Conservation (phyloP, 2,113 vertebrate species). For the Pygoscelis antarcticus region DNA sequence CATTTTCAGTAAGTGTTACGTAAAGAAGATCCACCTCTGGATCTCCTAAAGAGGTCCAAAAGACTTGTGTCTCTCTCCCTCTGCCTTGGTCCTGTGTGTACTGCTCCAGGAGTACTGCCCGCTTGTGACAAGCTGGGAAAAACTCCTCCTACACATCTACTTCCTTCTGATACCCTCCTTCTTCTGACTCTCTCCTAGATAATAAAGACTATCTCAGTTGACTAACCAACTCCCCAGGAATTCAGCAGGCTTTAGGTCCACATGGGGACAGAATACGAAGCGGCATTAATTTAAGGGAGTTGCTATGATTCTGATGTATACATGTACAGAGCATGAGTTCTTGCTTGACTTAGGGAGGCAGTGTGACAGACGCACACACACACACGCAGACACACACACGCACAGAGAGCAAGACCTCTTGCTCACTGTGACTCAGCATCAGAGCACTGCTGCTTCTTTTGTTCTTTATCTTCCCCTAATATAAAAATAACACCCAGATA, state of each 20-base stretch:
- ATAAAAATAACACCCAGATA: neutral
- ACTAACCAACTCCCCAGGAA: neutral
- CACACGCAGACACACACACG: neutral
- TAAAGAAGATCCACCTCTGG: neutral
- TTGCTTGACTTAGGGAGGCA: neutral
- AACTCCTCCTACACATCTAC: neutral
- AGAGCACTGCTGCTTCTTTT: neutral
- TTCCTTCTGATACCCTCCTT: neutral
- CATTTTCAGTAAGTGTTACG: neutral
- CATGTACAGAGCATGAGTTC: neutral
- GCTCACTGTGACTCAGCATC: neutral
- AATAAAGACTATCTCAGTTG: neutral
- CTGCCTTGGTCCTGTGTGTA: neutral
- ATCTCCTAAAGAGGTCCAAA: neutral
- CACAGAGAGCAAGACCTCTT: neutral
- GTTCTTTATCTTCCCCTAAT: neutral
- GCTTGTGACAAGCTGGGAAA: neutral
- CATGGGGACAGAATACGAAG: accelerated
- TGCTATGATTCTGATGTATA: neutral
- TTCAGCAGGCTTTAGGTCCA: neutral
- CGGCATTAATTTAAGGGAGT: neutral
- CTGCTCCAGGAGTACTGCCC: neutral
- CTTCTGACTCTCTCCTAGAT: neutral
- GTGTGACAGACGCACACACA: no score
- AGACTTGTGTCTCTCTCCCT: neutral